Percentiles rank a stretch among this genome's conserved stretches.
phyloP scores from a whole-genome alignment of 2,797 vertebrate genomes.

The Rhinogobio ventralis region DNA sequence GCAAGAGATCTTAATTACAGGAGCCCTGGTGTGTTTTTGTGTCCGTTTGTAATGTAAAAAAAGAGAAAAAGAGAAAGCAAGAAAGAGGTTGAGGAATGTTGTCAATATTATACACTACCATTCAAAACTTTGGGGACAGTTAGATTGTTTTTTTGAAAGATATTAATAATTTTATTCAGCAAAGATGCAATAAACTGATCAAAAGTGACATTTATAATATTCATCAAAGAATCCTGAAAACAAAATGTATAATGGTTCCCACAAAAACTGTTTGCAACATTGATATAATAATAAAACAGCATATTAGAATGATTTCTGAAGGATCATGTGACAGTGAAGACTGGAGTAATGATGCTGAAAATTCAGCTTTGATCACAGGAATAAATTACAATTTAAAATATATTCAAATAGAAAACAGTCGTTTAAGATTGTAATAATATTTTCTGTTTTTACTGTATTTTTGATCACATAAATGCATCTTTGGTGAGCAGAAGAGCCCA shows the following conservation, averaged over 20 bases:
- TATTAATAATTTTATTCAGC: neutral
- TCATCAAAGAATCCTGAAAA: neutral
- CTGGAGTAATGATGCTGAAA: neutral
- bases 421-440: neutral
- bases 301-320: neutral
- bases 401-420: neutral
- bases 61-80: neutral
- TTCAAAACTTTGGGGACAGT: neutral
- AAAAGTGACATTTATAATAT: neutral
- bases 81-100: constrained; percentile 47
- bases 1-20: constrained; percentile 62
- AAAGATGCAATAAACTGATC: neutral
- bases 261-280: neutral
- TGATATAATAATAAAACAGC: neutral
- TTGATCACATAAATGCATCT: neutral
- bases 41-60: neutral
- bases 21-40: constrained; percentile 17
- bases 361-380: neutral
- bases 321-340: neutral
- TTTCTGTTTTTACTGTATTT: neutral
- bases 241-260: neutral
- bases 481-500: neutral
- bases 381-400: neutral
- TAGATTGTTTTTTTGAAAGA: neutral
- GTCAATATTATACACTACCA: constrained; percentile 20